These are phyloP conservation scores for Papilio elwesi DNA, from an alignment of 2,888 invertebrate genomes.

Conservation along the genomic window DNA sequence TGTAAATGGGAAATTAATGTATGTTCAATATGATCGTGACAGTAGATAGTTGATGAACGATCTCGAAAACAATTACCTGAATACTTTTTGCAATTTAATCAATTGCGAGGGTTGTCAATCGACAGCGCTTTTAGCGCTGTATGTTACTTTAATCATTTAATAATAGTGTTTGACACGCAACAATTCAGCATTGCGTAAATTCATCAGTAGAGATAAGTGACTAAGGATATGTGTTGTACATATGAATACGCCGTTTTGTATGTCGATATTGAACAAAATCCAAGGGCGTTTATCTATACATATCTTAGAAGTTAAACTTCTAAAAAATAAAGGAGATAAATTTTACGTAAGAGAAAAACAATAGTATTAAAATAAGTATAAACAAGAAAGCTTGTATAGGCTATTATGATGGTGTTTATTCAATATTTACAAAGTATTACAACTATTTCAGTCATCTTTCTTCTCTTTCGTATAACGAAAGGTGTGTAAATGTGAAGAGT, in stretches of 20 bases:
- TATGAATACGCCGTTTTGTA: constrained; percentile 19
- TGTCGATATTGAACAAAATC: constrained; percentile 46
- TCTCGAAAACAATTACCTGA: constrained; percentile 50
- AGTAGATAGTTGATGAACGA: constrained; percentile 42
- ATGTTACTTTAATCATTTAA: constrained; percentile 36
- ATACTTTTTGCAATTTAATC: constrained; percentile 39
- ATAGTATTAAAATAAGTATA: too few species aligned
- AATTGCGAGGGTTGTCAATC: constrained; percentile 17
- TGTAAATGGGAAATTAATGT: constrained; percentile 29
- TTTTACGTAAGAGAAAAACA: too few species aligned
- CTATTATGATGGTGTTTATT: too few species aligned
- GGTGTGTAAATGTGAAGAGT: too few species aligned
- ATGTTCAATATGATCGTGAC: constrained; percentile 35
- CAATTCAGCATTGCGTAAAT: constrained; percentile 66
- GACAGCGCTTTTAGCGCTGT: constrained; percentile 47
- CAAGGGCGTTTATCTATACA: not conserved
- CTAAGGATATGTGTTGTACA: constrained; percentile 15
- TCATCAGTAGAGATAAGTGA: constrained; percentile 54
- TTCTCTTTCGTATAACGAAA: too few species aligned
- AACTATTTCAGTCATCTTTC: too few species aligned
- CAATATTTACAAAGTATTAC: too few species aligned
- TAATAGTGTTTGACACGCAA: constrained; percentile 47
- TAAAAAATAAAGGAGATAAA: not conserved
- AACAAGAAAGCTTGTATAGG: too few species aligned
- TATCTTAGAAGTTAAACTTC: not conserved